Conservation (phyloP, 2,113 vertebrate genomes). For the Aramus guarauna region DNA sequence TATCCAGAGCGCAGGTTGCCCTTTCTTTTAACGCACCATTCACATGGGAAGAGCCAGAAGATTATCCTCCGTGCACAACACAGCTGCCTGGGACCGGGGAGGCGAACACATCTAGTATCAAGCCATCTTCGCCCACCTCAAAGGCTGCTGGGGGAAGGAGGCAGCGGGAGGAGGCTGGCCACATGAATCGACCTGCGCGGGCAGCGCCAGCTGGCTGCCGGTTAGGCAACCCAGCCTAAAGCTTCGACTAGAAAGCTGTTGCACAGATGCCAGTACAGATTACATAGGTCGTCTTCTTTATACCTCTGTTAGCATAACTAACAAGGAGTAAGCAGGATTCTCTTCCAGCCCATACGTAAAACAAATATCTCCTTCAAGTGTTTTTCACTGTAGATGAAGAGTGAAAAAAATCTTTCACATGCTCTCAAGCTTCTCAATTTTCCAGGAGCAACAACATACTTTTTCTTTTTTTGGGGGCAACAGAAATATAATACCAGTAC, state of each 20-base stretch:
- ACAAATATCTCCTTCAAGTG: background rate
- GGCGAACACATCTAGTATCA: rapidly evolving
- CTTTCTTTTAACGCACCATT: rapidly evolving
- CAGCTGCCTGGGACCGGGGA: background rate
- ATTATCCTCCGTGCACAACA: background rate
- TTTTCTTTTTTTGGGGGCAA: background rate
- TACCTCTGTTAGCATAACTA: background rate
- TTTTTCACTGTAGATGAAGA: background rate
- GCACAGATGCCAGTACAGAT: background rate
- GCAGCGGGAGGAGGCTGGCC: background rate
- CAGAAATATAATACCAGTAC: background rate
- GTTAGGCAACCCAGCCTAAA: background rate
- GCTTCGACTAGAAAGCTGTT: background rate
- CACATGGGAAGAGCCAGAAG: background rate
- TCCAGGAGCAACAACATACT: background rate
- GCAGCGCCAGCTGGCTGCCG: background rate
- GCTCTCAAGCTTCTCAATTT: background rate
- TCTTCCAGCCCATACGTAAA: background rate
- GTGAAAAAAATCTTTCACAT: background rate
- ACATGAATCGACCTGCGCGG: background rate
- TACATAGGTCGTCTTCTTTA: background rate
- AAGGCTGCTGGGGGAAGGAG: background rate
- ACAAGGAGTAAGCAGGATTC: constrained; percentile 6
- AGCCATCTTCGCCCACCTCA: background rate
- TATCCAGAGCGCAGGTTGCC: background rate